phyloP scores from a whole-genome alignment of 2,888 invertebrate species.

The Acleris sparsana region DNA sequence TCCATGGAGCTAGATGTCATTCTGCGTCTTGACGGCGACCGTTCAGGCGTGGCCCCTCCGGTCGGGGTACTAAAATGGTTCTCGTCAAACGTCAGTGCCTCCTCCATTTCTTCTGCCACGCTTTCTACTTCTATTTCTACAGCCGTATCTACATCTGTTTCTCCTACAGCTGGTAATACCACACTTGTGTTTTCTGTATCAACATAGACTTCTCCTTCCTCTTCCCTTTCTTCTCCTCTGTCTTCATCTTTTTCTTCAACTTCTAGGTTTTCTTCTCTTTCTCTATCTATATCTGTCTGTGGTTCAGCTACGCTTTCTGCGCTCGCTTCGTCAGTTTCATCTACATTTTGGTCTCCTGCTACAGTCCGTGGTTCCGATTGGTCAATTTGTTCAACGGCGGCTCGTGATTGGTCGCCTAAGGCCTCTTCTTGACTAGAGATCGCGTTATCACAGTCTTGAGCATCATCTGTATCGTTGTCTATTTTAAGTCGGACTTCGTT shows the following conservation, averaged over 20 bases:
- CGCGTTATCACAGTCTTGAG: slow-evolving; percentile 35
- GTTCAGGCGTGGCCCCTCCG: slow-evolving; percentile 55
- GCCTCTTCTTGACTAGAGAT: slow-evolving; percentile 27
- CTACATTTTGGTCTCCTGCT: not conserved
- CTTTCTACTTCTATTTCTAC: slow-evolving; percentile 35
- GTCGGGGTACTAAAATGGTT: slow-evolving; percentile 80
- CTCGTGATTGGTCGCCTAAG: slow-evolving; percentile 19
- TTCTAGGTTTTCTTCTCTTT: slow-evolving; percentile 17
- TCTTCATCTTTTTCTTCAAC: slow-evolving; percentile 21
- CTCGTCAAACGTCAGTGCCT: slow-evolving; percentile 74
- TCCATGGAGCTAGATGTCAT: slow-evolving; percentile 69
- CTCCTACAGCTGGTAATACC: not conserved
- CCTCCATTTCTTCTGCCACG: slow-evolving; percentile 44
- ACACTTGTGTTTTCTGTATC: not conserved
- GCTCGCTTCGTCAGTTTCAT: slow-evolving; percentile 19
- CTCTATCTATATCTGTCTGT: not conserved
- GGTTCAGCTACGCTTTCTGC: slow-evolving; percentile 32
- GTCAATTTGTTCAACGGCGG: slow-evolving; percentile 5
- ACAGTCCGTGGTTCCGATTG: slow-evolving; percentile 3
- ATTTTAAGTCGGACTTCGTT: slow-evolving; percentile 24
- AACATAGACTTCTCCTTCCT: not conserved
- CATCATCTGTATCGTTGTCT: slow-evolving; percentile 32
- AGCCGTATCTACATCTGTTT: not conserved
- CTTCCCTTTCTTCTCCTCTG: slow-evolving; percentile 34
- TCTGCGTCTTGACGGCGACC: slow-evolving; percentile 46